Conservation (phyloP, 2,888 invertebrate species). For the Theristus sp. region DNA sequence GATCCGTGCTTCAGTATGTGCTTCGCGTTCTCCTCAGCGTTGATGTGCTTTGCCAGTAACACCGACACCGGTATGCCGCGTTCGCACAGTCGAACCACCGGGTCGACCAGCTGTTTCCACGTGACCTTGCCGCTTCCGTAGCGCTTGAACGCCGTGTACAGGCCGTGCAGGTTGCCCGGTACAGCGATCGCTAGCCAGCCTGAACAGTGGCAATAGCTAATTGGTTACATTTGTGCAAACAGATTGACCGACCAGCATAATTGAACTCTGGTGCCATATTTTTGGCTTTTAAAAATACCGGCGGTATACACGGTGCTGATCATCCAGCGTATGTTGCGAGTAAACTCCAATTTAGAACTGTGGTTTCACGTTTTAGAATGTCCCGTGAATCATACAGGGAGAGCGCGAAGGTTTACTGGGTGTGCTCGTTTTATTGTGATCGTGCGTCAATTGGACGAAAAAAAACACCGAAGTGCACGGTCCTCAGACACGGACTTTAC, state of each 20-base stretch:
- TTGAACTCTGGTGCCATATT: too few species aligned
- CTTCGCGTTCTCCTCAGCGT: background rate
- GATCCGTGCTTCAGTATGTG: background rate
- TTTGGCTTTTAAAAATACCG: too few species aligned
- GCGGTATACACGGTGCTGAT: too few species aligned
- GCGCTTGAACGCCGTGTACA: constrained; percentile 16
- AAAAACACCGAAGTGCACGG: background rate
- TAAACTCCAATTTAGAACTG: too few species aligned
- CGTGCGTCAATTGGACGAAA: too few species aligned
- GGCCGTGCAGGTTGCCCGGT: constrained; percentile 22
- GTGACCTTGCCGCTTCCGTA: constrained; percentile 12
- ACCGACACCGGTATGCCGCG: background rate
- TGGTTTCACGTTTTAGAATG: too few species aligned
- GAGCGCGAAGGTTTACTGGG: background rate
- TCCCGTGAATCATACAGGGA: too few species aligned
- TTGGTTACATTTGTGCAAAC: too few species aligned
- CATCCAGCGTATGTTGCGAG: too few species aligned
- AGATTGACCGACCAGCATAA: too few species aligned
- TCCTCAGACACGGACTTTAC: background rate
- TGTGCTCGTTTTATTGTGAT: background rate
- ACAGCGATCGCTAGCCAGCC: constrained; percentile 24
- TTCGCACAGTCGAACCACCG: background rate
- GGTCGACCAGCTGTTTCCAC: background rate
- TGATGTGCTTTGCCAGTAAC: background rate
- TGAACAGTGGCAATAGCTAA: too few species aligned